These are phyloP conservation scores for Centrocercus urophasianus DNA, from an alignment of 2,113 vertebrate species.

Conservation along the genomic window DNA sequence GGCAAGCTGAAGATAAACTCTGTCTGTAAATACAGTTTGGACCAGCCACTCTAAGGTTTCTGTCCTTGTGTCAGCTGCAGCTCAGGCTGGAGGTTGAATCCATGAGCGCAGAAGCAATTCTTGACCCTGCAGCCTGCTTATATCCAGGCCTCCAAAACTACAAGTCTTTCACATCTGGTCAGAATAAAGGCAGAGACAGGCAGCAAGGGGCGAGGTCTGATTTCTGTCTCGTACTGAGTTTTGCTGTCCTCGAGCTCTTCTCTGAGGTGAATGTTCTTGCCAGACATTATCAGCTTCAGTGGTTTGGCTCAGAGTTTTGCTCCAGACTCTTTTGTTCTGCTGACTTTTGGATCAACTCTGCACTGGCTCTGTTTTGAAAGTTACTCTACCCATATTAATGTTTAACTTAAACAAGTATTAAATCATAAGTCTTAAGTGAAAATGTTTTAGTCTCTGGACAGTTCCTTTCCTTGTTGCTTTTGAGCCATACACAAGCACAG, in stretches of 20 bases:
- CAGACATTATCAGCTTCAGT: conserved; percentile 62
- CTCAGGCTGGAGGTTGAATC: background rate
- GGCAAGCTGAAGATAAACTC: conserved; percentile 2
- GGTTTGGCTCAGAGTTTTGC: conserved; percentile 62
- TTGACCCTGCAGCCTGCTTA: background rate
- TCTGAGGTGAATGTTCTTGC: conserved; percentile 38
- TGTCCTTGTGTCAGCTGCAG: background rate
- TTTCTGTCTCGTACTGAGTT: conserved; percentile 13
- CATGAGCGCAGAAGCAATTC: background rate
- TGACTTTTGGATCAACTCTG: conserved; percentile 78
- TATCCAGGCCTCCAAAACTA: background rate
- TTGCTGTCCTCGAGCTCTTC: conserved; percentile 42
- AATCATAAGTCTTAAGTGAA: conserved; percentile 53
- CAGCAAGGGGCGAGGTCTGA: conserved; percentile 14
- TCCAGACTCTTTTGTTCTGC: conserved; percentile 65
- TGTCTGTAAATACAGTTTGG: conserved; percentile 6
- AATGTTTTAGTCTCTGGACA: conserved; percentile 47
- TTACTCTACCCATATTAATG: conserved; percentile 66
- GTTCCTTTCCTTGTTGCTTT: conserved; percentile 40
- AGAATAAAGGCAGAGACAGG: conserved; percentile 40
- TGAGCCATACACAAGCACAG: background rate
- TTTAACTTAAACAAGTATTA: conserved; percentile 68
- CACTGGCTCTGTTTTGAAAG: conserved; percentile 60
- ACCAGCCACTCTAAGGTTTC: conserved; percentile 32
- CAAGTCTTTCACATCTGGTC: conserved; percentile 12